A percentile compares a stretch with the other conserved stretches of the same genome.
Conservation (phyloP, 2,888 invertebrate genomes). For the Perdita meconis region DNA sequence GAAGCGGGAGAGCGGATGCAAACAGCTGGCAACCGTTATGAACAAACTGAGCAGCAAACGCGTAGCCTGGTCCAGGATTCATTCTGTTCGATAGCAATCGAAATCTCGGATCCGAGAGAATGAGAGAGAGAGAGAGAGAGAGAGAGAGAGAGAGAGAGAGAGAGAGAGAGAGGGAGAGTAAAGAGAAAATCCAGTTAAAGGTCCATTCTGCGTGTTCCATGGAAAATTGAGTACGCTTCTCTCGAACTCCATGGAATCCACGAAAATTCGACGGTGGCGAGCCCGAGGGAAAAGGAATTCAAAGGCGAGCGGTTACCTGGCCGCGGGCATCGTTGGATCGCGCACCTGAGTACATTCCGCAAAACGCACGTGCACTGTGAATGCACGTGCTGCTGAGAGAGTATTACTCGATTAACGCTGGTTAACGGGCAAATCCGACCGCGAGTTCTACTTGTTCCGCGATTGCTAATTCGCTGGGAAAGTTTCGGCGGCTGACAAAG, state of each 20-base stretch:
- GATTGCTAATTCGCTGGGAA: slow-evolving; percentile 28
- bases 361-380: slow-evolving; percentile 12
- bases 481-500: background rate
- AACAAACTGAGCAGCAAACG: background rate
- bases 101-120: slow-evolving; percentile 2
- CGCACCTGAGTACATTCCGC: slow-evolving; percentile 21
- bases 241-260: background rate
- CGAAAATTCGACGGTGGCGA: slow-evolving; percentile 35
- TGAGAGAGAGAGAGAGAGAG: too few species aligned
- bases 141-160: too few species aligned
- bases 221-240: slow-evolving; percentile 3
- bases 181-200: slow-evolving; percentile 30
- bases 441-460: slow-evolving; percentile 30
- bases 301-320: slow-evolving; percentile 9
- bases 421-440: slow-evolving; percentile 32
- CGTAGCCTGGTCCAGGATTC: background rate
- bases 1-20: background rate
- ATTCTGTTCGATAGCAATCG: background rate
- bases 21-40: background rate
- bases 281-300: background rate
- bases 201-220: slow-evolving; percentile 15
- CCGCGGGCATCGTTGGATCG: slow-evolving; percentile 17
- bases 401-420: slow-evolving; percentile 29
- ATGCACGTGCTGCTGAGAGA: slow-evolving; percentile 19
- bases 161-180: too few species aligned